Evolutionary conservation across 2,888 invertebrate genomes (phyloP).

Genomic region (Agonopterix arenella): DNA sequence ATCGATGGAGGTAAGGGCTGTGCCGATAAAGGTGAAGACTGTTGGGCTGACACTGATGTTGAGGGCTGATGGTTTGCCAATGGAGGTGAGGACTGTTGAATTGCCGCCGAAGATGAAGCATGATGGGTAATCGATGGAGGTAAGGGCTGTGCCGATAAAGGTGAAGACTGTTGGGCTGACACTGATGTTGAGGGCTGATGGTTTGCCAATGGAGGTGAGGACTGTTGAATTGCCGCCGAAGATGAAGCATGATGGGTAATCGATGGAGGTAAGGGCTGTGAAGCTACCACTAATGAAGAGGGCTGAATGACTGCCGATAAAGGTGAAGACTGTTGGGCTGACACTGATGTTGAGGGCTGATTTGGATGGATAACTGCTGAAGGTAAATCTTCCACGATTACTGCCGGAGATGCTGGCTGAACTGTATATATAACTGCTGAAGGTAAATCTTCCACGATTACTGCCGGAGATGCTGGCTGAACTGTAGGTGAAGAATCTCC

Average conservation of each 20-base stretch:
- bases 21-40: not conserved
- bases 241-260: too few species aligned
- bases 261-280: not conserved
- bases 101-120: too few species aligned
- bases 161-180: conserved; percentile 1
- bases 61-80: not conserved
- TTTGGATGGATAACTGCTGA: not conserved
- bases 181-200: not conserved
- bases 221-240: too few species aligned
- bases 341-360: not conserved
- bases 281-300: not conserved
- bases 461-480: too few species aligned
- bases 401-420: too few species aligned
- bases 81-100: not conserved
- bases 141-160: not conserved
- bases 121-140: not conserved
- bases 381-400: too few species aligned
- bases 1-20: too few species aligned
- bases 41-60: not conserved
- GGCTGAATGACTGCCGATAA: not conserved
- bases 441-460: too few species aligned
- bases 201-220: not conserved
- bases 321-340: not conserved
- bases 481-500: too few species aligned
- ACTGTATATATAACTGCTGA: too few species aligned